Evolutionary conservation across 2,888 invertebrate genomes (phyloP).

Genomic region (Yponomeuta cagnagella): DNA sequence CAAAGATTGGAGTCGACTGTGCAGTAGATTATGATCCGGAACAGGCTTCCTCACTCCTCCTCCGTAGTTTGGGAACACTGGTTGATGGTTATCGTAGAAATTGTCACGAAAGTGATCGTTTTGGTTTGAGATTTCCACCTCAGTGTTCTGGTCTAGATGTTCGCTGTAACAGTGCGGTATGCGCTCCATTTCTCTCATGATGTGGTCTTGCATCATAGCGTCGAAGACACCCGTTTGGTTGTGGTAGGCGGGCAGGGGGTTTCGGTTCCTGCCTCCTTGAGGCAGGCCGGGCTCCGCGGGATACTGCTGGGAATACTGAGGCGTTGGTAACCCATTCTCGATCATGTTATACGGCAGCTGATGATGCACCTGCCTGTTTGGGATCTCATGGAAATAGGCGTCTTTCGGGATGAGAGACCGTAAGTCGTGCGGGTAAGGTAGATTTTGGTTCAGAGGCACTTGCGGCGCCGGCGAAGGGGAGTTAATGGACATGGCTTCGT

Average conservation of each 20-base stretch:
- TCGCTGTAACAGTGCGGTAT: slow-evolving; percentile 69
- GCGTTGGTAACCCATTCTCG: slow-evolving; percentile 44
- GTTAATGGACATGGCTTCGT: slow-evolving; percentile 70
- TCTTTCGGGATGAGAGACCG: slow-evolving; percentile 73
- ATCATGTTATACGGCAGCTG: slow-evolving; percentile 53
- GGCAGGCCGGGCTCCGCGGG: slow-evolving; percentile 51
- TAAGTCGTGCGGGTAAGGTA: slow-evolving; percentile 39
- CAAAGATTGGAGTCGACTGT: slow-evolving; percentile 63
- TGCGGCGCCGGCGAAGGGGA: slow-evolving; percentile 59
- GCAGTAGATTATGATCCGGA: slow-evolving; percentile 60
- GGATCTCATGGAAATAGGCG: slow-evolving; percentile 77
- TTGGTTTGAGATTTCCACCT: slow-evolving; percentile 66
- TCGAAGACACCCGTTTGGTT: slow-evolving; percentile 65
- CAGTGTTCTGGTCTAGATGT: slow-evolving; percentile 63
- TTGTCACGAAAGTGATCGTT: slow-evolving; percentile 57
- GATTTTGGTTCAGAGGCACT: slow-evolving; percentile 30
- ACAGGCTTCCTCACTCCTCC: slow-evolving; percentile 47
- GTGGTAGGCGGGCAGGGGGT: slow-evolving; percentile 61
- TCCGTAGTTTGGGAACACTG: slow-evolving; percentile 43
- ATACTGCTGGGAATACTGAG: slow-evolving; percentile 44
- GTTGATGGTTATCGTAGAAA: slow-evolving; percentile 58
- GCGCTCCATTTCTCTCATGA: slow-evolving; percentile 67
- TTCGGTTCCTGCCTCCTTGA: slow-evolving; percentile 39
- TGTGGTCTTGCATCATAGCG: slow-evolving; percentile 73
- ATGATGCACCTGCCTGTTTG: slow-evolving; percentile 57